Evolutionary conservation across 2,797 vertebrate species (phyloP).

Genomic region (Neostethus bicornis): DNA sequence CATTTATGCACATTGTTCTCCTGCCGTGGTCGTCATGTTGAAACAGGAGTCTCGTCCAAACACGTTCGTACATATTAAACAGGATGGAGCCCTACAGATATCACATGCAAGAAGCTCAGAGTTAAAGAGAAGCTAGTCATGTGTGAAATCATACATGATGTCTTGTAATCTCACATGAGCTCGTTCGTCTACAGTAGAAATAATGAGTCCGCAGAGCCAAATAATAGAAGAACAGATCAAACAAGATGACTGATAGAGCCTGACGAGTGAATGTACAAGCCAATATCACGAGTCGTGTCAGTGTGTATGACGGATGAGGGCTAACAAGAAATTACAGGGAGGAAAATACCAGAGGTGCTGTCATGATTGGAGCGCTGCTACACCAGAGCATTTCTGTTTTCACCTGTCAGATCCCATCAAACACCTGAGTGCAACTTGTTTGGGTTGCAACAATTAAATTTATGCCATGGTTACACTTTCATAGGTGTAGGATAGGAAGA

Average conservation of each 20-base stretch:
- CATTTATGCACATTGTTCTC: not conserved
- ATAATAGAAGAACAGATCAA: not conserved
- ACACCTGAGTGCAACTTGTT: not conserved
- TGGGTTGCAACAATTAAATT: not conserved
- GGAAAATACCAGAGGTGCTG: not conserved
- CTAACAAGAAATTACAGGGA: not conserved
- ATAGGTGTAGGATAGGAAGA: not conserved
- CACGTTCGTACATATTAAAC: slow-evolving; percentile 16
- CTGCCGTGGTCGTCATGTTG: slow-evolving; percentile 1
- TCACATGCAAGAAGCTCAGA: slow-evolving; percentile 10
- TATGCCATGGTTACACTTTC: not conserved
- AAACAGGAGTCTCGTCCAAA: not conserved
- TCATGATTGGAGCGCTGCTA: not conserved
- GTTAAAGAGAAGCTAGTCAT: slow-evolving; percentile 17
- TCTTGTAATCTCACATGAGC: not conserved
- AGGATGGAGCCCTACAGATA: not conserved
- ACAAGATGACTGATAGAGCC: not conserved
- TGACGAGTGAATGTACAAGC: not conserved
- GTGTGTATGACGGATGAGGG: slow-evolving; percentile 3
- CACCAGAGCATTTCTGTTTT: slow-evolving; percentile 1
- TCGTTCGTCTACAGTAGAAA: slow-evolving; percentile 2
- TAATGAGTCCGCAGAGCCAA: not conserved
- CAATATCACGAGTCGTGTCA: not conserved
- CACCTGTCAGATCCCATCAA: not conserved
- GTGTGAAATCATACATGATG: slow-evolving; percentile 5